These are phyloP conservation scores for Diarsia rubi DNA, from an alignment of 2,888 invertebrate species.

Conservation along the genomic window DNA sequence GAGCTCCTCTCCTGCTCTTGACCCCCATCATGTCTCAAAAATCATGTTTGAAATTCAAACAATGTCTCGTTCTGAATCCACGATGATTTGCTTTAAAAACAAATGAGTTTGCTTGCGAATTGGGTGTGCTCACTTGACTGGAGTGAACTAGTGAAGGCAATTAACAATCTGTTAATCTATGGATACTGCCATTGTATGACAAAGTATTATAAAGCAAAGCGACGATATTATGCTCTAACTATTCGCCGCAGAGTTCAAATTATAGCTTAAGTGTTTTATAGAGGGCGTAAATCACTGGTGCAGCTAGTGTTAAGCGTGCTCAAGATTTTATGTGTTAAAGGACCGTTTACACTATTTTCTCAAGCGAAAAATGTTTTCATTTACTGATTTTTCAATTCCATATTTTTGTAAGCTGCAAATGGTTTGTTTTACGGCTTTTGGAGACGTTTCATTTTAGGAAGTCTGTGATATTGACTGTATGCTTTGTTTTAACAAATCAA, in stretches of 20 bases:
- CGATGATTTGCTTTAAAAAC: background rate
- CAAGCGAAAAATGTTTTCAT: too few relatives aligned
- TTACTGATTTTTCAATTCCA: too few relatives aligned
- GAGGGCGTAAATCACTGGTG: conserved; percentile 25
- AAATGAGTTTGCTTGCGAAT: background rate
- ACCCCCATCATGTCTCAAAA: background rate
- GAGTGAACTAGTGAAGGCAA: background rate
- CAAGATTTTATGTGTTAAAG: conserved; percentile 13
- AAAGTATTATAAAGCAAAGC: background rate
- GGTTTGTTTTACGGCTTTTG: too few relatives aligned
- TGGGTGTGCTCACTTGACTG: background rate
- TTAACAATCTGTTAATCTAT: background rate
- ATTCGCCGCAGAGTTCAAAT: conserved; percentile 29
- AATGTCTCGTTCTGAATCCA: background rate
- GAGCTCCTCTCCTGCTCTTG: too few relatives aligned
- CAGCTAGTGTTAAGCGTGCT: conserved; percentile 23
- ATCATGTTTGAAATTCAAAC: background rate
- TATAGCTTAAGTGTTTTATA: conserved; percentile 29
- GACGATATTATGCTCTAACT: background rate
- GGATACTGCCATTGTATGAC: background rate
- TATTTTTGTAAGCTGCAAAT: too few relatives aligned
- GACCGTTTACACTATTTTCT: too few relatives aligned
- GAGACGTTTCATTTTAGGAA: too few relatives aligned
- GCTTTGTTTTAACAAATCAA: background rate
- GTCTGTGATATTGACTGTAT: background rate